A percentile compares a stretch with the other conserved stretches of the same genome.
Conservation (phyloP, 2,888 invertebrate genomes). For the Lochmaea crataegi region DNA sequence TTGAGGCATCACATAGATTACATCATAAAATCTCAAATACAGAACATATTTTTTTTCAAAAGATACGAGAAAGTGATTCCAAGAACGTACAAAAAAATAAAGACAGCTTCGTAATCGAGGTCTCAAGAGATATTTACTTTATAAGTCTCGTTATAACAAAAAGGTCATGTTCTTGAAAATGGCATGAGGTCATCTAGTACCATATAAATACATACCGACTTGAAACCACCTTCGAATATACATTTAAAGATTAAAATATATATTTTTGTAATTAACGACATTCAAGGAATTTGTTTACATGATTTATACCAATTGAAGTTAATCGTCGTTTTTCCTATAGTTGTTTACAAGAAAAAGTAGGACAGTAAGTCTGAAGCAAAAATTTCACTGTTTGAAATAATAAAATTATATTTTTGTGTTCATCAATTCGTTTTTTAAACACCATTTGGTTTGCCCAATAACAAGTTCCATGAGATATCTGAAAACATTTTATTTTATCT, state of each 20-base stretch:
- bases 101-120: constrained; percentile 9
- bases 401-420: too few species aligned
- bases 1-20: neutral
- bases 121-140: constrained; percentile 15
- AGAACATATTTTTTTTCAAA: neutral
- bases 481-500: too few species aligned
- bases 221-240: constrained; percentile 17
- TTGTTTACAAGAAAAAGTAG: neutral
- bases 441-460: too few species aligned
- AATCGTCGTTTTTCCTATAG: neutral
- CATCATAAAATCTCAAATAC: neutral
- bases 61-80: constrained; percentile 14
- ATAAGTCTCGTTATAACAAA: constrained; percentile 5
- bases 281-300: neutral
- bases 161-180: constrained; percentile 29
- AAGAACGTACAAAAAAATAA: neutral
- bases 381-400: neutral
- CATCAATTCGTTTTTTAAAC: too few species aligned
- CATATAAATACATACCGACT: constrained; percentile 21
- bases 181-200: constrained; percentile 18
- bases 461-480: too few species aligned
- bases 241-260: constrained; percentile 2
- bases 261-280: neutral
- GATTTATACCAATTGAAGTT: neutral
- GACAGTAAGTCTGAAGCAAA: neutral